These are phyloP conservation scores for Apaloderma vittatum DNA, from an alignment of 2,113 vertebrate species.

Conservation along the genomic window DNA sequence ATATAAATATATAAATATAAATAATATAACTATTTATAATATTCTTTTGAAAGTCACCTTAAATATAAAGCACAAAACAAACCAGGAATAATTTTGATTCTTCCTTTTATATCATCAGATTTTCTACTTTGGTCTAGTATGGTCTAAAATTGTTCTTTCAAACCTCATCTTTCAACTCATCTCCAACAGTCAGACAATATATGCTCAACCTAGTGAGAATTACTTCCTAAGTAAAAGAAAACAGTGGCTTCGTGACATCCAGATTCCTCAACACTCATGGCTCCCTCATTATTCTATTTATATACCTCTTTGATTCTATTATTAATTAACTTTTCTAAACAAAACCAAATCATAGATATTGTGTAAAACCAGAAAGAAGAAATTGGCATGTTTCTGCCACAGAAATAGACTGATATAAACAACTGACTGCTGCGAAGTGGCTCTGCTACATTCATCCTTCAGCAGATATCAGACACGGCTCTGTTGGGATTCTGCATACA, in stretches of 20 bases:
- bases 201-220: not conserved
- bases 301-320: not conserved
- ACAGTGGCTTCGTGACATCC: not conserved
- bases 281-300: not conserved
- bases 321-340: not conserved
- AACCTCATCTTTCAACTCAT: not conserved
- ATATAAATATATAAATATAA: not conserved
- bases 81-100: not conserved
- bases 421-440: not conserved
- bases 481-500: not conserved
- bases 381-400: not conserved
- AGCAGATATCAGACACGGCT: not conserved
- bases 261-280: not conserved
- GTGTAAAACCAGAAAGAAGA: not conserved
- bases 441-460: not conserved
- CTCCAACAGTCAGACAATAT: not conserved
- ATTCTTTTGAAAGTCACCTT: not conserved
- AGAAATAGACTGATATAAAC: not conserved
- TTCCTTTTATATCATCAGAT: not conserved
- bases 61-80: not conserved
- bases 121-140: not conserved
- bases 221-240: constrained; percentile 13
- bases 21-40: not conserved
- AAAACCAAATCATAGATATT: not conserved
- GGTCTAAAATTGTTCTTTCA: not conserved